Evolutionary conservation across 2,888 invertebrate genomes (phyloP), one percentile per base, ranked within the genome.

Genomic region (Tortricodes alternella): DNA sequence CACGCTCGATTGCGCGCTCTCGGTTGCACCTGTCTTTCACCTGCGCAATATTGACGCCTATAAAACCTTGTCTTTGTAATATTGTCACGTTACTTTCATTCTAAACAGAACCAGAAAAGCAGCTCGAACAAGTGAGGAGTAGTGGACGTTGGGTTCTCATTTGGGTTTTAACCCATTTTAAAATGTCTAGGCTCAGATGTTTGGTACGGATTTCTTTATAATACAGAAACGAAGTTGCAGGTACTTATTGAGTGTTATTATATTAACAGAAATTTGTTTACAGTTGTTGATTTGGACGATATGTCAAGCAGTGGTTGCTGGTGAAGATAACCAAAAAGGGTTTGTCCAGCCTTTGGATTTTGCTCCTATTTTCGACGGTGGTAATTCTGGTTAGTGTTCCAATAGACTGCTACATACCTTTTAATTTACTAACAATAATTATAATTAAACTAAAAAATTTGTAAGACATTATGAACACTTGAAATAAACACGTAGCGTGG

Each of bases 261-360:
- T 55, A 16, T 29, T 35, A 6, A 41, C 27, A 13, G 16, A 50
- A 18, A 41, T 50, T 51, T 59, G 27, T 41, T 90, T 87, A 51
- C 86, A 88, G 88, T 82, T 91, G 66, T 71, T 90, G 65, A 68
- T 88, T 69, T 85, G 78, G 82, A 77, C 86, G 72, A 73, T 85
- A 72, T 83, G 80, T 77, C 81, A 80, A 63, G 83, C 78, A 74
- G 83, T 85, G 63, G 65, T 79, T 63, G 70, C 78, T 58, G 74
- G 67, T 63, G 81, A 83, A 65, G 81, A 80, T 63, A 67, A 74
- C 39, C 76, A 82, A 60, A 76, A 78, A 63, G 92, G 89, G 64
- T 92, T 90, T 67, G 91, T 92, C 18, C 83, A 89, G 60, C 90
- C 92, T 9, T 78, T 92, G 70, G 92, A 93, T 75, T 93, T 92